A percentile compares a stretch with the other conserved stretches of the same genome.
Evolutionary conservation across 1,140 invertebrate species (phyloP).

Genomic region (Mylabris phalerata): DNA sequence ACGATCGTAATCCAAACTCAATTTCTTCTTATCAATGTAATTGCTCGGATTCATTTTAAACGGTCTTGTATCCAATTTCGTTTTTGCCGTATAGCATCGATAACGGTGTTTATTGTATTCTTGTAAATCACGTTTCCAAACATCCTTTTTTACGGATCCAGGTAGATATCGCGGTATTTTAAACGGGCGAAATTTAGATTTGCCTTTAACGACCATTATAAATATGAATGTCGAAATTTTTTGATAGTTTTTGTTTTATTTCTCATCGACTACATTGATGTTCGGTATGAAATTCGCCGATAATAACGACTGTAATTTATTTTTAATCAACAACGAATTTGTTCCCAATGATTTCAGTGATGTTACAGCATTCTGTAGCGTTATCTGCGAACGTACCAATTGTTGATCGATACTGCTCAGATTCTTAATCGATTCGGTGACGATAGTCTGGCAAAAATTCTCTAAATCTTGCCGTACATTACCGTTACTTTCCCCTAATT

Average conservation of each 20-base stretch:
- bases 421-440: slow-evolving; percentile 30
- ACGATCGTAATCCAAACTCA: slow-evolving; percentile 32
- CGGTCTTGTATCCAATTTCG: slow-evolving; percentile 40
- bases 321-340: slow-evolving; percentile 33
- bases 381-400: slow-evolving; percentile 36
- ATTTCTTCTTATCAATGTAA: slow-evolving; percentile 36
- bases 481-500: slow-evolving; percentile 32
- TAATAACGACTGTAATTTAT: slow-evolving; percentile 33
- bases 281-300: slow-evolving; percentile 33
- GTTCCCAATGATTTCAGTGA: slow-evolving; percentile 31
- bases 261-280: slow-evolving; percentile 15
- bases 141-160: slow-evolving; percentile 16
- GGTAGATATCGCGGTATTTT: slow-evolving; percentile 29
- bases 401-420: slow-evolving; percentile 33
- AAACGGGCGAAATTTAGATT: slow-evolving; percentile 15
- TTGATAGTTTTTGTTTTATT: background rate
- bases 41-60: slow-evolving; percentile 35
- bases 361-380: slow-evolving; percentile 34
- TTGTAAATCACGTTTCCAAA: slow-evolving; percentile 26
- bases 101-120: slow-evolving; percentile 33
- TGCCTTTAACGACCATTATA: slow-evolving; percentile 1
- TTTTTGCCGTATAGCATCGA: slow-evolving; percentile 23
- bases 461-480: slow-evolving; percentile 29
- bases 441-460: slow-evolving; percentile 21
- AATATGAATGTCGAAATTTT: slow-evolving; percentile 5